Conservation (phyloP, 1,140 invertebrate species). For the Drosophila dunni region DNA sequence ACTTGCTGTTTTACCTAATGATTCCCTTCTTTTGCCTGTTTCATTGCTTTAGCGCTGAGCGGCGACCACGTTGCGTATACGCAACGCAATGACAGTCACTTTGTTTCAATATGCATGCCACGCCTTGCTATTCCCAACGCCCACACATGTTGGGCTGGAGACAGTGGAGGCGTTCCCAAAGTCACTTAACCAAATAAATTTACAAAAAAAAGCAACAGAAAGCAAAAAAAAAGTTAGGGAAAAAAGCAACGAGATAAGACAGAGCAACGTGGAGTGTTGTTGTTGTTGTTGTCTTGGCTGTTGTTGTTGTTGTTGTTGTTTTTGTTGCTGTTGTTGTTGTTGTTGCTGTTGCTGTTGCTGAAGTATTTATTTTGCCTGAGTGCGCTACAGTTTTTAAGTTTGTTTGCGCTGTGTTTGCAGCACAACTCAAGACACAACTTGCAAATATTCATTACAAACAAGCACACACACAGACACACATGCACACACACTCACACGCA, state of each 20-base stretch:
- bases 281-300: conserved; percentile 52
- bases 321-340: conserved; percentile 46
- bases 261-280: conserved; percentile 9
- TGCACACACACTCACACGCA: conserved; percentile 50
- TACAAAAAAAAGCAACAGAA: conserved; percentile 35
- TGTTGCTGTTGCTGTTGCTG: conserved; percentile 54
- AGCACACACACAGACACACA: conserved; percentile 45
- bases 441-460: conserved; percentile 81
- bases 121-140: conserved; percentile 26
- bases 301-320: conserved; percentile 36
- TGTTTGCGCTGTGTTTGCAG: conserved; percentile 73
- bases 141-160: conserved; percentile 24
- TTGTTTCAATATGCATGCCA: conserved; percentile 79
- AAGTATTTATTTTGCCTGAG: conserved; percentile 81
- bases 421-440: conserved; percentile 75
- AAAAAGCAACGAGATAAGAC: conserved; percentile 10
- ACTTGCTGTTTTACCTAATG: conserved; percentile 62
- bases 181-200: conserved; percentile 82
- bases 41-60: background rate
- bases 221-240: background rate
- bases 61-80: conserved; percentile 66
- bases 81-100: conserved; percentile 74
- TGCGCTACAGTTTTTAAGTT: conserved; percentile 81
- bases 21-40: conserved; percentile 44
- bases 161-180: conserved; percentile 52